Evolutionary conservation across 2,888 invertebrate species (phyloP), one percentile per base, ranked within the genome.

Genomic region (Gymnosoma rotundatum): DNA sequence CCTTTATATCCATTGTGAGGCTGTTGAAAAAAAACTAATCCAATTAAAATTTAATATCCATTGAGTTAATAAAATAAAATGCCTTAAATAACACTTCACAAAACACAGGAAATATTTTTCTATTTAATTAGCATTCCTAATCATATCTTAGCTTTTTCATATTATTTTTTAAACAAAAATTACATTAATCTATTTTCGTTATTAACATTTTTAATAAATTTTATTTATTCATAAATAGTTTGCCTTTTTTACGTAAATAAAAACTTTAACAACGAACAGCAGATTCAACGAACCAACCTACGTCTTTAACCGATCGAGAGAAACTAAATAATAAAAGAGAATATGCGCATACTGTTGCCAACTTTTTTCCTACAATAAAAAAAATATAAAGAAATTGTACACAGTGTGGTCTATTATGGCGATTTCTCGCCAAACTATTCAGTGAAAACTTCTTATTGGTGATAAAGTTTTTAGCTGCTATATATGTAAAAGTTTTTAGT

Each of bases 271-370:
- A 66, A 5, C 54, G 18, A 12, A 38, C 45, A 14, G n/a, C 32
- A 60, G 8, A 32, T 8, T 7, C 32, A 32, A 5, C 32, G 32
- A 32, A 32, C 6, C 63, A 78, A 74, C 81, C 61, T 66, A 50
- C 69, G 58, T 42, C 70, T 63, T 61, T 42, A 42, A 83, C 52
- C 58, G 82, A 85, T 85, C 85, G 61, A 75, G 61, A 64, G 75
- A 79, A 74, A 85, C 82, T 82, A 36, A 75, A 73, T 16, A 50
- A 61, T 16, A 58, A 75, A 56, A 64, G 63, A 81, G 70, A 79
- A 73, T 63, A 8, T 54, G 45, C 8, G 1, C 4, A 54, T 54
- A 78, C 12, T 56, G 32, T 32, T 32, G 32, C 32, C 32, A 32
- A 32, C 32, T 32, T 32, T 32, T 32, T 32, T 5, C 8, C 6